Evolutionary conservation across 1,140 invertebrate species (phyloP).

Genomic region (Chymomyza costata): DNA sequence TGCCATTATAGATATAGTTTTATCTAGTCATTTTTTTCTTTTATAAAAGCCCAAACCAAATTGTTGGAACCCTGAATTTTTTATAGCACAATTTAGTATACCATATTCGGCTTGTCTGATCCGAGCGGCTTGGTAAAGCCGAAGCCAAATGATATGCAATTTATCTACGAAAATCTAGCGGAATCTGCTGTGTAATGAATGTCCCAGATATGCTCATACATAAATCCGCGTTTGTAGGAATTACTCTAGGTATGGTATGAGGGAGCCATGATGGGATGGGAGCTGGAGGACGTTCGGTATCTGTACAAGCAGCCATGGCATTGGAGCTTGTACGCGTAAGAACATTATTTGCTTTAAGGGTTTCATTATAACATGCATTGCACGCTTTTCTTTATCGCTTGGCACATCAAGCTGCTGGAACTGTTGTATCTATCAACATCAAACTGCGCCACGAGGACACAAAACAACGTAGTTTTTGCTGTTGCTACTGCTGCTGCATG

Average conservation of each 20-base stretch:
- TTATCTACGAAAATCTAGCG: slow-evolving; percentile 62
- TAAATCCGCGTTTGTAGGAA: slow-evolving; percentile 1
- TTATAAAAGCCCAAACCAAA: too few species aligned
- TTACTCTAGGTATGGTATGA: too few species aligned
- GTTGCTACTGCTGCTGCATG: slow-evolving; percentile 29
- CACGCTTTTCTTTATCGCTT: slow-evolving; percentile 61
- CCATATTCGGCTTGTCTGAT: too few species aligned
- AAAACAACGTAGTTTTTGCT: slow-evolving; percentile 6
- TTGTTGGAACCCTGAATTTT: too few species aligned
- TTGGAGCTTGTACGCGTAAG: slow-evolving; percentile 2
- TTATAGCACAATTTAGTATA: too few species aligned
- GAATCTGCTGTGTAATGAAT: slow-evolving; percentile 69
- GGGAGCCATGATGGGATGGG: too few species aligned
- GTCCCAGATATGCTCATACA: slow-evolving; percentile 32
- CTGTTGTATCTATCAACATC: slow-evolving; percentile 36
- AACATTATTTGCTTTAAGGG: slow-evolving; percentile 71
- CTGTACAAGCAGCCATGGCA: too few species aligned
- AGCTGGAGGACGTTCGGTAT: too few species aligned
- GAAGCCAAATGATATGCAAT: slow-evolving; percentile 70
- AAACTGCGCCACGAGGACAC: slow-evolving; percentile 28
- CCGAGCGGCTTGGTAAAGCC: too few species aligned
- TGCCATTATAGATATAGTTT: too few species aligned
- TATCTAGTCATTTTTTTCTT: too few species aligned
- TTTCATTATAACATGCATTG: slow-evolving; percentile 72
- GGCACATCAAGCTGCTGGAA: slow-evolving; percentile 19